phyloP scores from a whole-genome alignment of 2,797 vertebrate genomes.

The Aselliscus stoliczkanus region DNA sequence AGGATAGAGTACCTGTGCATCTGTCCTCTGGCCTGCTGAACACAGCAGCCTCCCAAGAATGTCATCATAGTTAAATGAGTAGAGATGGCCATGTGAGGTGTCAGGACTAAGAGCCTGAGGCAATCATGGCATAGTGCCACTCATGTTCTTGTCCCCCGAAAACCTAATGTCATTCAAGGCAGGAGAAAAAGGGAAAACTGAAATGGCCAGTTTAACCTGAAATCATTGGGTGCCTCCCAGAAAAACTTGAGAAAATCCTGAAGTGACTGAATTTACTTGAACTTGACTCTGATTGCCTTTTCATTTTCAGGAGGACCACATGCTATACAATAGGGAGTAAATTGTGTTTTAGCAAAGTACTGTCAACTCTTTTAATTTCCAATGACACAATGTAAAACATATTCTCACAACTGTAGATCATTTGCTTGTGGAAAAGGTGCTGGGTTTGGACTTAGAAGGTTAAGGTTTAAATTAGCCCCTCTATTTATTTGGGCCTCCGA shows the following conservation, averaged over 20 bases:
- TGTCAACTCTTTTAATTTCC: neutral
- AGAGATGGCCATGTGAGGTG: neutral
- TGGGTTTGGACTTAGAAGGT: neutral
- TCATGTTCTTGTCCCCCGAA: accelerated
- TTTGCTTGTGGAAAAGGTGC: neutral
- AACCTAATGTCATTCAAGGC: neutral
- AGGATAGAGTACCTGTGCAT: neutral
- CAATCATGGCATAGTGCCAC: accelerated
- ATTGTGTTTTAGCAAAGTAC: neutral
- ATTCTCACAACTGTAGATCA: neutral
- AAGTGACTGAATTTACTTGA: neutral
- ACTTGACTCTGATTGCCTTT: neutral
- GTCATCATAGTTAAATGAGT: neutral
- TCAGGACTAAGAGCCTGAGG: neutral
- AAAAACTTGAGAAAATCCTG: neutral
- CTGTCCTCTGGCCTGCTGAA: neutral
- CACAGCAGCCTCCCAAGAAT: neutral
- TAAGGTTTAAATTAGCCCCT: neutral
- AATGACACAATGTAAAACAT: neutral
- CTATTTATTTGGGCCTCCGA: neutral
- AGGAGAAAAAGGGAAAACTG: neutral
- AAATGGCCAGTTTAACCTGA: neutral
- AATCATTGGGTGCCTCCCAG: neutral
- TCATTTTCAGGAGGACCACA: neutral
- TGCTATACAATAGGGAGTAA: neutral